phyloP scores from a whole-genome alignment of 2,113 vertebrate genomes.

The Hippocampus comes region DNA sequence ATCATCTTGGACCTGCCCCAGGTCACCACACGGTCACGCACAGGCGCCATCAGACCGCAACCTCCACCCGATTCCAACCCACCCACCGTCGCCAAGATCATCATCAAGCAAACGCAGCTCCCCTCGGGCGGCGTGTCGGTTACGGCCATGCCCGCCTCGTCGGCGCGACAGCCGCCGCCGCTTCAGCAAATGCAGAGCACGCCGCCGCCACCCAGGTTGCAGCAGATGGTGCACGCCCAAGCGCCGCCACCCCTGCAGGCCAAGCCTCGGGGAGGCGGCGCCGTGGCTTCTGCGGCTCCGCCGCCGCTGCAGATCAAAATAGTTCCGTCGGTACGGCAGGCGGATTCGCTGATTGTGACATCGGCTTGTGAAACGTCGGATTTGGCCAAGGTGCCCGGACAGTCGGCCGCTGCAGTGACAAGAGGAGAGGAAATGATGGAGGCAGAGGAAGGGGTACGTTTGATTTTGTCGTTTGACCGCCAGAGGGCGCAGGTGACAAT shows the following conservation, averaged over 20 bases:
- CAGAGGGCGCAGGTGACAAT: background rate
- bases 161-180: constrained; percentile 80
- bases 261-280: constrained; percentile 63
- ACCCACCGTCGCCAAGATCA: constrained; percentile 80
- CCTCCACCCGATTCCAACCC: constrained; percentile 41
- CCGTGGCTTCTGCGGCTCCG: constrained; percentile 22
- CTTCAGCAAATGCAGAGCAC: constrained; percentile 81
- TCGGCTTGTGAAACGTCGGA: constrained; percentile 53
- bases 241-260: constrained; percentile 73
- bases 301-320: constrained; percentile 69
- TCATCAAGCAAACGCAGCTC: constrained; percentile 80
- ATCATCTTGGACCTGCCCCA: constrained; percentile 77
- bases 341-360: constrained; percentile 54
- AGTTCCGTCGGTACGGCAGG: constrained; percentile 71
- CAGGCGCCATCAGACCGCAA: constrained; percentile 67
- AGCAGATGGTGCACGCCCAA: constrained; percentile 72
- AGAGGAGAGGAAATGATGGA: constrained; percentile 46
- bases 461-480: background rate
- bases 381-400: constrained; percentile 60
- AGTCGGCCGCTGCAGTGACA: constrained; percentile 41
- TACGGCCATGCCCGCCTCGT: constrained; percentile 67
- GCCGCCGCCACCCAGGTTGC: constrained; percentile 72
- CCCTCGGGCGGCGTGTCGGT: constrained; percentile 75
- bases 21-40: constrained; percentile 73
- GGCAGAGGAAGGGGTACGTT: constrained; percentile 63